Base-by-base conservation (phyloP, 2,113 vertebrate species). In the Oryzias celebensis region DNA sequence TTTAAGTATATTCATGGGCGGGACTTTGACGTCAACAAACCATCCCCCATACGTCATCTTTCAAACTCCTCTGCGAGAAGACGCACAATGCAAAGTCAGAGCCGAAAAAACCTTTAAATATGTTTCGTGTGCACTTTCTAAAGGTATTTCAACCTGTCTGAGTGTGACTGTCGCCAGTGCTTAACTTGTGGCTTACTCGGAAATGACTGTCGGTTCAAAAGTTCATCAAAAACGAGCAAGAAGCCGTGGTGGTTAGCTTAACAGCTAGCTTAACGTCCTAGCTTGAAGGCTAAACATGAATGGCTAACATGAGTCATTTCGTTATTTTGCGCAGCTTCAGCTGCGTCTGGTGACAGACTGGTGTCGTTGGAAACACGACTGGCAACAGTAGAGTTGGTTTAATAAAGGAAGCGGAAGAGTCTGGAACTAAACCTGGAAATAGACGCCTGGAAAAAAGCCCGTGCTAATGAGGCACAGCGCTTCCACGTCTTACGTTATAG, bases 1-100 rank as follows among this genome's bases (percentile, higher is more conserved):
- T 0, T 20, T 22, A 10, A 18, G 26, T 26, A 59, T 53, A 44
- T 14, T 42, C 13, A 59, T 64, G 70, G 81, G 83, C 80, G 86
- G 86, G 56, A 45, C 81, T 65, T 57, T 7, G 66, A 73, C 66
- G 68, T 48, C 49, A 51, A 66, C 53, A 77, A 82, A 81, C 72
- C 83, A 50, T 54, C 57, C 17, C 15, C 18, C 12, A 46, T 67
- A 51, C 70, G 68, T 65, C 70, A 78, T 62, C 76, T 75, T 73
- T 79, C 67, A 75, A 81, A 83, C 80, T 75, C 68, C 72, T 57
- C 64, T 44, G 41, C 55, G 17, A 52, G 68, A 76, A 61, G 31
- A 76, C 44, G 60, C 60, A 68, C 74, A 64, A 68, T 73, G 65
- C 61, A 48, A 36, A 83, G 72, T 75, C 79, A 80, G 78, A 69